Evolutionary conservation across 2,113 vertebrate genomes (phyloP).

Genomic region (Eptesicus fuscus): DNA sequence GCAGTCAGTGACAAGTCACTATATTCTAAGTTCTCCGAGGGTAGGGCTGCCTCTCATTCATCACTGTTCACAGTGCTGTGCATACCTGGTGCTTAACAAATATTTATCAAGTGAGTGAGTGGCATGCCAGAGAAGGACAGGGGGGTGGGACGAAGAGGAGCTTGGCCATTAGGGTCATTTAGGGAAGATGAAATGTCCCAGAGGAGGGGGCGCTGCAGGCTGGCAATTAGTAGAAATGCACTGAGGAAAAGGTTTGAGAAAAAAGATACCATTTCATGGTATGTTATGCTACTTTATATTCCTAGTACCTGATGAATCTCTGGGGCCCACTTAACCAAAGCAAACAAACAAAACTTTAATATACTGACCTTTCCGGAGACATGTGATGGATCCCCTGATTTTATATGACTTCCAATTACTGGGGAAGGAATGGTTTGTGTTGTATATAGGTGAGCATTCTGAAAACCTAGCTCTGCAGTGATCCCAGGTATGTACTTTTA

Average conservation of each 20-base stretch:
- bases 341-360: background rate
- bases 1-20: background rate
- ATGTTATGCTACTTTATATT: background rate
- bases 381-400: background rate
- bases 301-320: background rate
- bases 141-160: background rate
- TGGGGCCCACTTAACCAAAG: background rate
- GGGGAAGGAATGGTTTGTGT: background rate
- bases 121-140: background rate
- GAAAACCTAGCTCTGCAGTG: background rate
- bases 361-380: background rate
- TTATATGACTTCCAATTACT: background rate
- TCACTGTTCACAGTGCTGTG: background rate
- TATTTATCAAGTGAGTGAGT: background rate
- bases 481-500: background rate
- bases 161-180: background rate
- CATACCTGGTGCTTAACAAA: background rate
- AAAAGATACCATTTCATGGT: background rate
- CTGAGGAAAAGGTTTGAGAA: background rate
- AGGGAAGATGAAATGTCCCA: background rate
- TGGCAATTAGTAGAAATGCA: background rate
- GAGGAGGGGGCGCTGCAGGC: background rate
- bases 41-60: background rate
- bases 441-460: background rate
- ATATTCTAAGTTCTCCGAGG: slow-evolving; percentile 21